Evolutionary conservation across 2,113 vertebrate genomes (phyloP).

Genomic region (Scartelaos histophorus): DNA sequence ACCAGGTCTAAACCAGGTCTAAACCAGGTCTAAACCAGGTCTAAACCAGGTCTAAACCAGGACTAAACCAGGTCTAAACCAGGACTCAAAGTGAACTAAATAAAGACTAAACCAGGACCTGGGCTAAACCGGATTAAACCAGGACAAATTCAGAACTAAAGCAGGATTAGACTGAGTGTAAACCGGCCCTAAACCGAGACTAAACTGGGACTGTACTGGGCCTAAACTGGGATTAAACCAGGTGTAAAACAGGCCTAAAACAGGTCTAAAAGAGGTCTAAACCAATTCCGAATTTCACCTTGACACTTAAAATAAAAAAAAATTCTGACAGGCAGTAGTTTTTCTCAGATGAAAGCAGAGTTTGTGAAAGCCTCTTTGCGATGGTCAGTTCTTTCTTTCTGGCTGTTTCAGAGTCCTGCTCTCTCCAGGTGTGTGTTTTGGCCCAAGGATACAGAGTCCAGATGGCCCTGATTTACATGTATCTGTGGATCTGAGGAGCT

Average conservation of each 20-base stretch:
- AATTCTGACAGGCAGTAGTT: background rate
- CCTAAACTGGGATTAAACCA: background rate
- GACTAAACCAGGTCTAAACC: background rate
- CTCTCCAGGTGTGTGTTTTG: slow-evolving; percentile 66
- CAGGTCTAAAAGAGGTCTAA: background rate
- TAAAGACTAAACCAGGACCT: background rate
- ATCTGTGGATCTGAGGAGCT: slow-evolving; percentile 28
- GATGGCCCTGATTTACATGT: slow-evolving; percentile 54
- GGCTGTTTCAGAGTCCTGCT: slow-evolving; percentile 35
- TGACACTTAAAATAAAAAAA: background rate
- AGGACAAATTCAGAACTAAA: too few relatives aligned
- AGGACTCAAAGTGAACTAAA: background rate
- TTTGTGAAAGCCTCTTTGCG: background rate
- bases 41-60: background rate
- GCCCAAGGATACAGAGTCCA: slow-evolving; percentile 51
- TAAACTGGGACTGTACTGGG: background rate
- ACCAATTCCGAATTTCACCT: background rate
- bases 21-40: background rate
- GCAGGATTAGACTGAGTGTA: background rate
- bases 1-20: background rate
- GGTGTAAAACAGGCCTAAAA: background rate
- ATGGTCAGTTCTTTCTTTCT: background rate
- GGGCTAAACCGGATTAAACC: background rate
- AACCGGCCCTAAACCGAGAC: background rate
- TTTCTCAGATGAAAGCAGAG: background rate